Percentiles rank a stretch among this genome's conserved stretches.
Evolutionary conservation across 2,113 vertebrate species (phyloP).

Genomic region (Elanoides forficatus): DNA sequence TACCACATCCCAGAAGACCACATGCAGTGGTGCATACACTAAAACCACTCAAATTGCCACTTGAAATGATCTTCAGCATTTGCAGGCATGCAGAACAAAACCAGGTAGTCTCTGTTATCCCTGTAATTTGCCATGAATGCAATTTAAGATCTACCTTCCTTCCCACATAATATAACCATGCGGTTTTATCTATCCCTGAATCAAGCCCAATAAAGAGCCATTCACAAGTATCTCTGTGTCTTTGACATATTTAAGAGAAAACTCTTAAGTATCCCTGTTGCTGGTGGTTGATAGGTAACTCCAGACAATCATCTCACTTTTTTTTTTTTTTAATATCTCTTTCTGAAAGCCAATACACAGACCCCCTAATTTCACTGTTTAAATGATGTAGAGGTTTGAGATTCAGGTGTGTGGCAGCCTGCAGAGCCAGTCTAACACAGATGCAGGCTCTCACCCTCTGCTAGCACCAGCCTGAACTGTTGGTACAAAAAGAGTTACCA

Average conservation of each 20-base stretch:
- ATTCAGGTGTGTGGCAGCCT: neutral
- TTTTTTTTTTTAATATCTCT: neutral
- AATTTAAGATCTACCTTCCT: neutral
- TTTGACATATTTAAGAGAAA: neutral
- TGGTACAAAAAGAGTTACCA: neutral
- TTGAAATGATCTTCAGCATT: neutral
- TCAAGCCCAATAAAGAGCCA: neutral
- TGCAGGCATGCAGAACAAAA: neutral
- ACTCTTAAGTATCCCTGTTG: neutral
- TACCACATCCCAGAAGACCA: neutral
- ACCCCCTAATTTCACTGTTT: accelerated
- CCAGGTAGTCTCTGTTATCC: neutral
- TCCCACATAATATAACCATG: accelerated
- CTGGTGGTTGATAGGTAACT: neutral
- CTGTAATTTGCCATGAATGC: neutral
- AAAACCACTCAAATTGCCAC: neutral
- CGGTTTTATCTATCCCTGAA: accelerated
- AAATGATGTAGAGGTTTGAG: neutral
- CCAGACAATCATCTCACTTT: neutral
- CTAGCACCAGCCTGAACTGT: neutral
- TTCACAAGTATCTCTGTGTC: neutral
- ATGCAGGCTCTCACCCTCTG: neutral
- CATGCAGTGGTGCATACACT: neutral
- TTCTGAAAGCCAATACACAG: neutral
- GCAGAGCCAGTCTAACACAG: neutral